These are phyloP conservation scores for Psettodes erumei DNA, from an alignment of 2,113 vertebrate species.

Conservation along the genomic window DNA sequence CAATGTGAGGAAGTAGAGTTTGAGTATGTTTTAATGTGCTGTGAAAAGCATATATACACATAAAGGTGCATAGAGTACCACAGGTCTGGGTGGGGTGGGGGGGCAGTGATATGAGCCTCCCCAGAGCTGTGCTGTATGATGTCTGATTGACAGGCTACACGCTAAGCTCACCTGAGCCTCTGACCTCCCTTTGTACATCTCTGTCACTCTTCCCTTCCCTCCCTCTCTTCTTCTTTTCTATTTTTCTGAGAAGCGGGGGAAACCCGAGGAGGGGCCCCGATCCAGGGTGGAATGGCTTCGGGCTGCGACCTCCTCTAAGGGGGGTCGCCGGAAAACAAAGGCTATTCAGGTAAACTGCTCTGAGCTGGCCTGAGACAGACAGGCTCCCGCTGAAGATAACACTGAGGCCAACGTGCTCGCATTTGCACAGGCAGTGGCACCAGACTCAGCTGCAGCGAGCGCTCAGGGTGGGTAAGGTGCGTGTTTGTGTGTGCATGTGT, in stretches of 20 bases:
- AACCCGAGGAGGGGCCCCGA: constrained; percentile 79
- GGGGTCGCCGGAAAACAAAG: constrained; percentile 80
- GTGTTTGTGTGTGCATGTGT: constrained; percentile 6
- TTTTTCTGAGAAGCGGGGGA: constrained; percentile 54
- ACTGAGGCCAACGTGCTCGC: constrained; percentile 71
- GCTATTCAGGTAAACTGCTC: constrained; percentile 81
- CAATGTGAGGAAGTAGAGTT: constrained; percentile 18
- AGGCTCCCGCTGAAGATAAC: constrained; percentile 76
- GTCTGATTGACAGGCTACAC: constrained; percentile 80
- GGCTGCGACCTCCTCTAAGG: constrained; percentile 76
- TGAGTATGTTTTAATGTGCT: constrained; percentile 31
- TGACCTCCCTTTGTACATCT: constrained; percentile 75
- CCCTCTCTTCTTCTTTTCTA: constrained; percentile 29
- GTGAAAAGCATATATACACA: constrained; percentile 48
- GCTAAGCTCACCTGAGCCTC: constrained; percentile 76
- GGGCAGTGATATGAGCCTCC: constrained; percentile 50
- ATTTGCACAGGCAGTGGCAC: constrained; percentile 69
- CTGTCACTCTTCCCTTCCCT: constrained; percentile 46
- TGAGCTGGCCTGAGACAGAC: constrained; percentile 69
- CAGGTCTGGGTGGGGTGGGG: constrained; percentile 49
- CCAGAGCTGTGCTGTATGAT: constrained; percentile 62
- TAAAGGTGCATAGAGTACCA: constrained; percentile 38
- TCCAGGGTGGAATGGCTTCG: constrained; percentile 78
- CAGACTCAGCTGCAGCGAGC: constrained; percentile 42
- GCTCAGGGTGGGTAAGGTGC: constrained; percentile 19